Conservation (phyloP, 2,888 invertebrate genomes). For the Pomacea canaliculata region DNA sequence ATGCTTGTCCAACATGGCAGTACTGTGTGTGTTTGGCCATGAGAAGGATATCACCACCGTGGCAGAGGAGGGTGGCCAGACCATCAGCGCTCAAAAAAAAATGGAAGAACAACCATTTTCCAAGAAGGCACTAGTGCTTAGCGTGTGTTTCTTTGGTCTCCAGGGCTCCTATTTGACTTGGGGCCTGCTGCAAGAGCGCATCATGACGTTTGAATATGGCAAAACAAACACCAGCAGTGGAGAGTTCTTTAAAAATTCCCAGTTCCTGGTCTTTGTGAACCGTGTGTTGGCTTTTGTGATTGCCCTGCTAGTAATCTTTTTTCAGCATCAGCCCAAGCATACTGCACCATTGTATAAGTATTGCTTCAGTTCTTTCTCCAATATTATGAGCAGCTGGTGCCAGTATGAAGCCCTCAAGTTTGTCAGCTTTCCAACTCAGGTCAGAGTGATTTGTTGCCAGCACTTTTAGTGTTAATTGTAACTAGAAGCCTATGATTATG, state of each 20-base stretch:
- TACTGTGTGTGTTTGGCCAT: constrained; percentile 63
- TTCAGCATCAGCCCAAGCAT: constrained; percentile 71
- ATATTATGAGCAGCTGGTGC: constrained; percentile 99
- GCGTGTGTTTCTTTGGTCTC: constrained; percentile 88
- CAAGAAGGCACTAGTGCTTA: constrained; percentile 69
- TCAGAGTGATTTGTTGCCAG: background rate
- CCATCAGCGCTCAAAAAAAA: constrained; percentile 12
- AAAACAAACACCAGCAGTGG: constrained; percentile 46
- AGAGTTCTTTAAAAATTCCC: constrained; percentile 89
- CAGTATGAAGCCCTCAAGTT: constrained; percentile 99
- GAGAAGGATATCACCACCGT: constrained; percentile 43
- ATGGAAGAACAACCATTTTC: constrained; percentile 32
- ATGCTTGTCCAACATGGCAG: constrained; percentile 49
- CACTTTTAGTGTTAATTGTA: background rate
- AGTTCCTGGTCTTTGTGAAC: constrained; percentile 96
- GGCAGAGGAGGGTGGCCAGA: constrained; percentile 61
- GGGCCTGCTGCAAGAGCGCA: constrained; percentile 97
- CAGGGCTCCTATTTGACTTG: constrained; percentile 93
- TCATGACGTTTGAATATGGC: constrained; percentile 83
- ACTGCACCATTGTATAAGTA: constrained; percentile 93
- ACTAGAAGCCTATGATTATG: no score
- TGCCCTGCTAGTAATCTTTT: constrained; percentile 50
- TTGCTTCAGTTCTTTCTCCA: constrained; percentile 94
- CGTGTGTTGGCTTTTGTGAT: constrained; percentile 81
- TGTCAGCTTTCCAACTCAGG: constrained; percentile 96